Evolutionary conservation across 2,797 vertebrate genomes (phyloP), one percentile per base, ranked within the genome.

Genomic region (Peromyscus attwateri): DNA sequence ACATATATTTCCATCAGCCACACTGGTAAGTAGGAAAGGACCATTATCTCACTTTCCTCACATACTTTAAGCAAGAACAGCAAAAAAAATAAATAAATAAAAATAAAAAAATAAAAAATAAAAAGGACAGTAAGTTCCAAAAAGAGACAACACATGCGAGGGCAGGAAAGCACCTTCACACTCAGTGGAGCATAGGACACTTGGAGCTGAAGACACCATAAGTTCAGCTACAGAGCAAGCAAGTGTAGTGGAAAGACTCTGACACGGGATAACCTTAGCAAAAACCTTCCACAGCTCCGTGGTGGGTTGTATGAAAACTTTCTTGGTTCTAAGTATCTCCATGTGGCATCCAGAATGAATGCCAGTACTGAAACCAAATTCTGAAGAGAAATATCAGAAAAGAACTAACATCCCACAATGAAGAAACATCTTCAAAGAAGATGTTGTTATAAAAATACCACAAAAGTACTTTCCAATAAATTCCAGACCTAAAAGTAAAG

Each of bases 401-500:
- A 97, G 95, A 97, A 98, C 96, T 98, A 96, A 97, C 97, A 97
- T 98, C 98, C 98, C 98, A 97, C 97, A 98, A 97, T 96, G 98
- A 97, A 98, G 98, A 98, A 98, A 96, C 98, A 98, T 98, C 98
- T 98, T 98, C 98, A 98, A 98, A 98, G 98, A 98, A 98, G 97
- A 98, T 97, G 97, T 96, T 97, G 98, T 98, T 98, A 97, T 97
- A 98, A 98, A 98, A 98, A 97, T 97, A 98, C 97, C 98, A 97
- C 97, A 98, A 94, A 98, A 98, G 98, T 96, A 97, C 57, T 75
- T 98, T 98, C 97, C 98, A 98, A 96, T 89, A 95, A 97, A 97
- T 98, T 98, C 98, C 98, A 98, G 98, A 97, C 96, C 98, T 98
- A 97, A 98, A 98, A 95, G 98, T 98, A 98, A 98, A 98, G 97